Base-by-base conservation (phyloP, 2,888 invertebrate genomes). In the Cabera pusaria region DNA sequence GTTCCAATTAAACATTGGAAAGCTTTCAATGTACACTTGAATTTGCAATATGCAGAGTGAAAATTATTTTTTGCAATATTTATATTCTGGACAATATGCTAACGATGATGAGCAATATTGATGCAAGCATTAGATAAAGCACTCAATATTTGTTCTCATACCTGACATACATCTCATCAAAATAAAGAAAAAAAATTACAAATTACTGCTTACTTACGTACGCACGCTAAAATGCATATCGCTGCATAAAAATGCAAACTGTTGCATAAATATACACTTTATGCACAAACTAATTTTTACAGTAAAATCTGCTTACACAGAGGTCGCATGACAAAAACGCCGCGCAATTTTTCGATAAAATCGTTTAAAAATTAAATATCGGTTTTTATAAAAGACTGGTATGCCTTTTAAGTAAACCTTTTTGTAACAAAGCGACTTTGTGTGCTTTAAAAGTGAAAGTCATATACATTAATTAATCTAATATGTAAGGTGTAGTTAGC, bases 21-120 rank as follows among this genome's bases (percentile, higher is more conserved):
- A 59, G 76, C 79, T 78, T 74, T 78, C 65, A 77, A 52, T 52
- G 61, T 59, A n/a, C n/a, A n/a, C n/a, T n/a, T n/a, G n/a, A n/a
- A 59, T 63, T 56, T 56, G 36, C 23, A 32, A 26, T 22, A 31
- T 23, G 24, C 20, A 24, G 9, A n/a, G n/a, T n/a, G n/a, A n/a
- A n/a, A n/a, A n/a, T n/a, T n/a, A n/a, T n/a, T n/a, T n/a, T n/a
- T 18, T 18, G 2, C 6, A 5, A 18, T 18, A 18, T 18, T 27
- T 8, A n/a, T n/a, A n/a, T n/a, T n/a, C n/a, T n/a, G n/a, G n/a
- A n/a, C n/a, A n/a, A n/a, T n/a, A n/a, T n/a, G n/a, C n/a, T n/a
- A n/a, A n/a, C n/a, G n/a, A n/a, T n/a, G n/a, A n/a, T n/a, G n/a
- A n/a, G n/a, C n/a, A n/a, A n/a, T n/a, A n/a, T n/a, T n/a, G n/a